A percentile compares a stretch with the other conserved stretches of the same genome.
phyloP scores from a whole-genome alignment of 1,140 invertebrate species.

The Drosophila nasuta region DNA sequence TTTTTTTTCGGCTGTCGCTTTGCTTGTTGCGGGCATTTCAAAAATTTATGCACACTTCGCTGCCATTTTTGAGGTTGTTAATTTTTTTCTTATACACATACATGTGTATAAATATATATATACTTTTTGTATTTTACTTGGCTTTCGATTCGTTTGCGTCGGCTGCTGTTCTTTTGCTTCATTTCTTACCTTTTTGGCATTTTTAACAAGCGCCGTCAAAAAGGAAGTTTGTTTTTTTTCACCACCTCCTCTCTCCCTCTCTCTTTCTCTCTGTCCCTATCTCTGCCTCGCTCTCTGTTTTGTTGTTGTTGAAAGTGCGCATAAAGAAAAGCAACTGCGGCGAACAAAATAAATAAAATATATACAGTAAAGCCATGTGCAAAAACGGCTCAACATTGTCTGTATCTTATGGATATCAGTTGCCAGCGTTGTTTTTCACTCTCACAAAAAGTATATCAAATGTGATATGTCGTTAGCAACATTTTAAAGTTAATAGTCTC shows the following conservation, averaged over 20 bases:
- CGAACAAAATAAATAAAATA: slow-evolving; percentile 49
- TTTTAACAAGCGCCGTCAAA: slow-evolving; percentile 82
- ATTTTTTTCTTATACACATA: slow-evolving; percentile 46
- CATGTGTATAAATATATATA: slow-evolving; percentile 2
- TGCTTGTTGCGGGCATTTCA: slow-evolving; percentile 66
- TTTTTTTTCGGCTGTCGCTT: slow-evolving; percentile 38
- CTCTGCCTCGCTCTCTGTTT: slow-evolving; percentile 7
- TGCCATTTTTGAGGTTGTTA: slow-evolving; percentile 77
- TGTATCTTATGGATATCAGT: slow-evolving; percentile 10
- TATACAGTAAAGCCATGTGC: slow-evolving; percentile 46
- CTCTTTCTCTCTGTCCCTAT: not conserved
- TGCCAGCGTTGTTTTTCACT: slow-evolving; percentile 2
- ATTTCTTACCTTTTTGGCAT: slow-evolving; percentile 67
- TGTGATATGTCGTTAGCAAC: not conserved
- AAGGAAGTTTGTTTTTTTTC: slow-evolving; percentile 64
- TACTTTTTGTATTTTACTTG: slow-evolving; percentile 39
- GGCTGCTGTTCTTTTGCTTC: slow-evolving; percentile 43
- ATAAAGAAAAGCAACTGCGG: slow-evolving; percentile 53
- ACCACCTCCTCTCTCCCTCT: slow-evolving; percentile 6
- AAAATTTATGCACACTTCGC: slow-evolving; percentile 81
- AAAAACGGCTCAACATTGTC: slow-evolving; percentile 36
- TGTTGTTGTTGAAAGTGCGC: slow-evolving; percentile 34
- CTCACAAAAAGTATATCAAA: slow-evolving; percentile 14
- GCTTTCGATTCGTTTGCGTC: slow-evolving; percentile 36
- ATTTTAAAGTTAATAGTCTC: not conserved